Base-by-base conservation (phyloP, 2,113 vertebrate species). In the Callipepla squamata region DNA sequence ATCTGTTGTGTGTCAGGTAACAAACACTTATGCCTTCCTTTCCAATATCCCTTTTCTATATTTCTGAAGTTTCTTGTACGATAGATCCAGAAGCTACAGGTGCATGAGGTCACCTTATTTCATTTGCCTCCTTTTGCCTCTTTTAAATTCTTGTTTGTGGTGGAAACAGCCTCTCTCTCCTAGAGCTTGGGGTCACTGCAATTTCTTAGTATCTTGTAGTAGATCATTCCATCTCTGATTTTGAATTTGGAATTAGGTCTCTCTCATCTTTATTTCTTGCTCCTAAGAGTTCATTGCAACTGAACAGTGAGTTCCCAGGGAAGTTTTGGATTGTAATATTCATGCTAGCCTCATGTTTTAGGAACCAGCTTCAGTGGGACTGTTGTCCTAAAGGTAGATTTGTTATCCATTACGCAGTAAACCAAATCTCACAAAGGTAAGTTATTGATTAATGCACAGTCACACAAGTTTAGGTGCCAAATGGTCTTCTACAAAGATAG, bases 251-350 rank as follows among this genome's bases (percentile, higher is more conserved):
- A 53, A 72, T 80, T 70, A 68, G 40, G 30, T 36, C 13, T 55
- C 66, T 92, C 62, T 87, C 34, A 78, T 57, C 36, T 88, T 85
- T 25, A 18, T 48, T 55, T 87, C 40, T 18, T 22, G 83, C 66
- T 48, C 61, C 23, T 17, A 3, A 19, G 53, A 51, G 57, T 72
- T 86, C 13, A 9, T 34, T 15, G 3, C 13, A 30, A 13, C 18
- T 66, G 76, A 78, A 16, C 32, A 7, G 42, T 38, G 48, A 86
- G 66, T 55, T 82, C 19, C 69, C 47, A 0, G 0, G 80, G 76
- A 62, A 48, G 22, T 77, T 91, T 58, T 70, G 19, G 7, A 7
- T 21, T 40, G 25, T 25, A 44, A 13, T 4, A 6, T 50, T 63
- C 44, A 1, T 4, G 34, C 20, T 10, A 36, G 25, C 32, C 38